These are phyloP conservation scores for Tokudaia muenninki DNA, from an alignment of 2,797 vertebrate genomes.

Conservation along the genomic window DNA sequence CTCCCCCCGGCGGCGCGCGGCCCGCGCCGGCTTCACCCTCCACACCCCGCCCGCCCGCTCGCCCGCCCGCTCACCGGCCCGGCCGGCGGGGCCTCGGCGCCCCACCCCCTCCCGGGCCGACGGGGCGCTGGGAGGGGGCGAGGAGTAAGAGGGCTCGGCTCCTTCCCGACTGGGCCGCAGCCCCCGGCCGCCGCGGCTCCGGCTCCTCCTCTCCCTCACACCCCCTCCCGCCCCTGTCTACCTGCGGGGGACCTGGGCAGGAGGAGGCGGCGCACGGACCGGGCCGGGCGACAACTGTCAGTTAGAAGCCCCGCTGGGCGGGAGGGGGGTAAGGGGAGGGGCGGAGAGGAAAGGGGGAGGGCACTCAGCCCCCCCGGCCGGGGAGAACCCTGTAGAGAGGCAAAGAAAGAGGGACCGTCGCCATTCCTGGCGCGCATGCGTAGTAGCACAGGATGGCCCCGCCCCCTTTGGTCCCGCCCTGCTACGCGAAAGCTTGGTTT, in stretches of 20 bases:
- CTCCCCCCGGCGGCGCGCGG: constrained; percentile 71
- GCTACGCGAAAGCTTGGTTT: background rate
- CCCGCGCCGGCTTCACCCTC: constrained; percentile 60
- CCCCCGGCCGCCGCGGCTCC: constrained; percentile 37
- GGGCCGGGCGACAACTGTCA: constrained; percentile 80
- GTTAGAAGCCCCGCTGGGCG: constrained; percentile 71
- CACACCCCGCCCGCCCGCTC: constrained; percentile 4
- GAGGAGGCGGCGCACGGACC: constrained; percentile 75
- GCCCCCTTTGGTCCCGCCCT: background rate
- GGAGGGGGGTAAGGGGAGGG: background rate
- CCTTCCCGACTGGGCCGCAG: constrained; percentile 44
- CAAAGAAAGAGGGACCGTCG: constrained; percentile 59
- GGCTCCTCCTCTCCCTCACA: constrained; percentile 80
- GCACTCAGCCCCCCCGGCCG: constrained; percentile 37
- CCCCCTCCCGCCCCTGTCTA: constrained; percentile 76
- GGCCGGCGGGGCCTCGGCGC: constrained; percentile 49
- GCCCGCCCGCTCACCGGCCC: background rate
- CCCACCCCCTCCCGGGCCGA: constrained; percentile 78
- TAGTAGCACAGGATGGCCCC: background rate
- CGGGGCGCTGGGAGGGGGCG: constrained; percentile 68
- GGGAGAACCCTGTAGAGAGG: background rate
- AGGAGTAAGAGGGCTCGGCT: constrained; percentile 3
- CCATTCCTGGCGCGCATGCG: constrained; percentile 76
- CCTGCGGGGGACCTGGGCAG: constrained; percentile 75
- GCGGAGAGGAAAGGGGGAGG: background rate